A percentile compares a stretch with the other conserved stretches of the same genome.
These are phyloP conservation scores for Oreochromis niloticus DNA, from an alignment of 2,113 vertebrate species.

Conservation along the genomic window DNA sequence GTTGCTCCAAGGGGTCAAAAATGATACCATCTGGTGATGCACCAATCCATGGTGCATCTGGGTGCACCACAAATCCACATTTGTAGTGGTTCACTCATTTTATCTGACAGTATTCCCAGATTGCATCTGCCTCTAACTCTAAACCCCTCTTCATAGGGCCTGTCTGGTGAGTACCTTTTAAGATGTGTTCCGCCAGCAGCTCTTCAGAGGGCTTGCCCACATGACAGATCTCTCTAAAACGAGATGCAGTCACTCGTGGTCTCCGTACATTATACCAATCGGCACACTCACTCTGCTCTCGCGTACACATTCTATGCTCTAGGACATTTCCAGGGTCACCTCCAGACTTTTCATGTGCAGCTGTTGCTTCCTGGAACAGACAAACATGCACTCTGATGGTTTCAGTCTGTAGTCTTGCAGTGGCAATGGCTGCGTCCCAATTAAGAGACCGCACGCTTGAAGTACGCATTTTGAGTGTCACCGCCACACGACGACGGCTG, in stretches of 20 bases:
- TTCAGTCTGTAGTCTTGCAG: neutral
- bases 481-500: too few species aligned
- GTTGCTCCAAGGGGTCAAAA: neutral
- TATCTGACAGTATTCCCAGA: neutral
- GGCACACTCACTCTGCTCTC: neutral
- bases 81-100: neutral
- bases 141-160: neutral
- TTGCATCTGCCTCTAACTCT: neutral
- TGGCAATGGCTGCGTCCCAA: neutral
- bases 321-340: neutral
- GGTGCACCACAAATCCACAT: neutral
- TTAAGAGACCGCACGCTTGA: too few species aligned
- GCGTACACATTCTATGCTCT: neutral
- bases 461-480: too few species aligned
- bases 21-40: neutral
- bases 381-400: neutral
- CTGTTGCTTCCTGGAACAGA: neutral
- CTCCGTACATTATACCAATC: neutral
- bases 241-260: neutral
- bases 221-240: neutral
- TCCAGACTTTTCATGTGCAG: neutral
- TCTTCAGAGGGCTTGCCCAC: neutral
- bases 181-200: neutral
- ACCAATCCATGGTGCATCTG: too few species aligned
- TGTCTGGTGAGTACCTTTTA: neutral